Evolutionary conservation across 2,113 vertebrate species (phyloP).

Genomic region (Leuciscus idus): DNA sequence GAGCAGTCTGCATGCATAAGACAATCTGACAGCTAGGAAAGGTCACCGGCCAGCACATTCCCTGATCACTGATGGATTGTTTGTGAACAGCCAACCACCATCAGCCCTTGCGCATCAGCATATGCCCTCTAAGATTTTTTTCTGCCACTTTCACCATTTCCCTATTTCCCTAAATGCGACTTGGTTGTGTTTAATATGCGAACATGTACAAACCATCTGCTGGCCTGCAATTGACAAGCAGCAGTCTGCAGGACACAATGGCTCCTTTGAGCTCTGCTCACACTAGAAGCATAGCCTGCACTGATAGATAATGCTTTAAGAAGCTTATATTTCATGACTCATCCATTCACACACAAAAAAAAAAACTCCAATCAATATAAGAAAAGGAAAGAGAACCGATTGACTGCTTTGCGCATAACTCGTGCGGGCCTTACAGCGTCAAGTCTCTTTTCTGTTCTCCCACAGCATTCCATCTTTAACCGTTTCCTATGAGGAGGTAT

Average conservation of each 20-base stretch:
- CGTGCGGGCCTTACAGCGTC: neutral
- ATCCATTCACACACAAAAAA: constrained; percentile 22
- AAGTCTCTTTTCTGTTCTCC: constrained; percentile 25
- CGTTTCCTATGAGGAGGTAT: constrained; percentile 42
- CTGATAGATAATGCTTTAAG: constrained; percentile 74
- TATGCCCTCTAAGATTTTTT: neutral
- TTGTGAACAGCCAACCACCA: constrained; percentile 28
- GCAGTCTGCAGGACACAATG: constrained; percentile 71
- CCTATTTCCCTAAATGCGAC: constrained; percentile 68
- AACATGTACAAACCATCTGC: constrained; percentile 77
- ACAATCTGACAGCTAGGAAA: constrained; percentile 61
- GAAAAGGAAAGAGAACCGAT: neutral
- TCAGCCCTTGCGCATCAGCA: constrained; percentile 24
- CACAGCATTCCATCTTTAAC: constrained; percentile 45
- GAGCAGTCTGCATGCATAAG: constrained; percentile 36
- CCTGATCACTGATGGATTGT: constrained; percentile 44
- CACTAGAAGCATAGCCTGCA: constrained; percentile 71
- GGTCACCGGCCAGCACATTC: constrained; percentile 56
- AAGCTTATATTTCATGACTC: constrained; percentile 72
- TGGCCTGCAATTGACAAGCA: constrained; percentile 71
- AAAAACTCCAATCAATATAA: constrained; percentile 21
- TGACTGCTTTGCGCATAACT: neutral
- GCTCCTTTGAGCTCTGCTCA: constrained; percentile 65
- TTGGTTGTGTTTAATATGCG: constrained; percentile 71
- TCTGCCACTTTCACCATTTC: constrained; percentile 68